Evolutionary conservation across 2,113 vertebrate genomes (phyloP), one percentile per base, ranked within the genome.

Genomic region (Irena cyanogastra): DNA sequence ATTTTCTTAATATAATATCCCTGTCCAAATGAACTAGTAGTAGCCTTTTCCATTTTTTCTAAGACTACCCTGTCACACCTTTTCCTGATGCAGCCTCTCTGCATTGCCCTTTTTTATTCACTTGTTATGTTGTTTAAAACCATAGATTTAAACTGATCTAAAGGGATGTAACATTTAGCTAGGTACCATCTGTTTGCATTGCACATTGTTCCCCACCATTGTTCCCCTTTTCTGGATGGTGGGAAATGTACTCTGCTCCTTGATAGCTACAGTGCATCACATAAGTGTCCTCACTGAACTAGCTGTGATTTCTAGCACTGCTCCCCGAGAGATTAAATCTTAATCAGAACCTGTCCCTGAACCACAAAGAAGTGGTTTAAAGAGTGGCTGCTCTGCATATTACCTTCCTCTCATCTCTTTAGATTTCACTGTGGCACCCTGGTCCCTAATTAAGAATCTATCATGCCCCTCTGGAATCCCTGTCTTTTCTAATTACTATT

Each of bases 401-500:
- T 96, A 90, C 76, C 52, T 94, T 84, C 52, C 14, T 37, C 44
- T 90, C 35, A 7, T 83, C 56, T 90, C 87, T 79, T 53, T 65
- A 72, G 66, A 92, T 90, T 96, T 64, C 28, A 68, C 64, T 0
- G 7, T 80, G 90, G 49, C 78, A 61, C 56, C 41, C 64, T 0
- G 1, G 69, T 89, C 90, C 69, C 83, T 96, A 96, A 95, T 97
- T 97, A 97, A 93, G 76, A 81, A 89, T 88, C 56, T 81, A 13
- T 78, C 56, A 49, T 69, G 61, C 57, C 85, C 69, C 83, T 87
- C 39, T 92, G 93, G 90, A 86, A 76, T 71, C 66, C 23, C 35
- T 81, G 65, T 92, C 76, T 92, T 94, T 92, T 75, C 49, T 94
- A 96, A 95, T 93, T 94, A 95, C 56, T 78, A 41, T 66, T 96